Evolutionary conservation across 1,140 invertebrate species (phyloP), one percentile per base, ranked within the genome.

Genomic region (Aphelenchoides avenae): DNA sequence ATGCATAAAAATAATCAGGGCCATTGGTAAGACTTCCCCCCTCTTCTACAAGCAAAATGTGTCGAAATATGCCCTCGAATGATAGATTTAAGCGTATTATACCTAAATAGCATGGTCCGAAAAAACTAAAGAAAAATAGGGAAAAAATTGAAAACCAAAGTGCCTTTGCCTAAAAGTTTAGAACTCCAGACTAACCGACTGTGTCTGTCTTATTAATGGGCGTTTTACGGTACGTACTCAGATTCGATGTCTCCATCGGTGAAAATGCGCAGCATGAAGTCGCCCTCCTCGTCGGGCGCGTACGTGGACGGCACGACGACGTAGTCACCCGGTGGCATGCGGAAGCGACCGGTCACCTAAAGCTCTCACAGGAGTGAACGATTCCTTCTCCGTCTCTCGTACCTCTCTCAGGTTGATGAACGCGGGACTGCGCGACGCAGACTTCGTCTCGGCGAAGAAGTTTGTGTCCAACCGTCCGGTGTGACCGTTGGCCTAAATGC

Each of bases 301-400:
- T 94, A 98, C 7, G 93, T 97, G 18, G 91, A 94, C 1, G 93
- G 93, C 42, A 98, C 87, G 67, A 98, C 92, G 61, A 89, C 88
- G 80, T 98, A 98, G 1, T 85, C 84, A 5, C 94, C 94, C 0
- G 89, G 90, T 11, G 88, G 86, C 44, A 98, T 82, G 78, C 91
- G 91, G 79, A 96, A 93, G 30, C 91, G 84, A 52, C 86, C 86
- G 68, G 85, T 89, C 9, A 97, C 88, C 82, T 97, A 91, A 51
- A 51, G 51, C n/a, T 43, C 15, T 2, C 5, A 2, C 2, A 26
- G 5, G 15, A 2, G 18, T 46, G 2, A 46, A 18, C 22, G 3
- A 5, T 46, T 15, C 18, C 42, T 26, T 15, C 15, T 46, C 3
- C 15, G 2, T 20, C 15, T 2, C 22, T 15, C 43, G 15, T 40